A percentile compares a stretch with the other conserved stretches of the same genome.
phyloP scores from a whole-genome alignment of 2,888 invertebrate species.

The Caenorhabditis wallacei region DNA sequence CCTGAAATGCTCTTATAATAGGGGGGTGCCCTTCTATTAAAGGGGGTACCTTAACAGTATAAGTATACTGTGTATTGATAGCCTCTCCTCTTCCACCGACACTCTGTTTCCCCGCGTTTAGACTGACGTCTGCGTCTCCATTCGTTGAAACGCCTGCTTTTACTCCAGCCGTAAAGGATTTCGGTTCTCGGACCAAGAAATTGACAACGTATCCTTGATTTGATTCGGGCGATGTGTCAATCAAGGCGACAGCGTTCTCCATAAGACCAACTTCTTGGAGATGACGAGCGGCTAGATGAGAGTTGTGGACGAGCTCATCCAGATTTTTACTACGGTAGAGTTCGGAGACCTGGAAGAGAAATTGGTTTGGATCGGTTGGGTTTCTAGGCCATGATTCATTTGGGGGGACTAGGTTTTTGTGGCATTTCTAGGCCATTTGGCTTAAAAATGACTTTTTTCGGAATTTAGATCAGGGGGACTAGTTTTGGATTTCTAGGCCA shows the following conservation, averaged over 20 bases:
- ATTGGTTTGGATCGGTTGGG: too few species aligned
- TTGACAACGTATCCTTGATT: conserved; percentile 87
- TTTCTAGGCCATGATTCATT: too few species aligned
- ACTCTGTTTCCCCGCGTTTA: conserved; percentile 75
- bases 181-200: conserved; percentile 90
- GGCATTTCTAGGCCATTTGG: too few species aligned
- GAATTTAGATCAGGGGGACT: too few species aligned
- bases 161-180: conserved; percentile 75
- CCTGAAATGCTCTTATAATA: conserved; percentile 77
- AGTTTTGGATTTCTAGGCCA: too few species aligned
- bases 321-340: conserved; percentile 92
- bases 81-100: conserved; percentile 79
- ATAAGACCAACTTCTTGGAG: conserved; percentile 88
- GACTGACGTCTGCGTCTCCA: conserved; percentile 78
- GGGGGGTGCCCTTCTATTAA: neutral
- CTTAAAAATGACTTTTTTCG: too few species aligned
- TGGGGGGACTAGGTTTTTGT: too few species aligned
- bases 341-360: conserved; percentile 86
- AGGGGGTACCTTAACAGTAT: conserved; percentile 72
- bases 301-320: conserved; percentile 86
- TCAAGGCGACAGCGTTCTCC: conserved; percentile 90
- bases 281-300: conserved; percentile 79
- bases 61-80: conserved; percentile 76
- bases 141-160: conserved; percentile 81
- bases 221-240: conserved; percentile 90